Base-by-base conservation (phyloP, 2,888 invertebrate genomes). In the Prosopocoilus inquinatus region DNA sequence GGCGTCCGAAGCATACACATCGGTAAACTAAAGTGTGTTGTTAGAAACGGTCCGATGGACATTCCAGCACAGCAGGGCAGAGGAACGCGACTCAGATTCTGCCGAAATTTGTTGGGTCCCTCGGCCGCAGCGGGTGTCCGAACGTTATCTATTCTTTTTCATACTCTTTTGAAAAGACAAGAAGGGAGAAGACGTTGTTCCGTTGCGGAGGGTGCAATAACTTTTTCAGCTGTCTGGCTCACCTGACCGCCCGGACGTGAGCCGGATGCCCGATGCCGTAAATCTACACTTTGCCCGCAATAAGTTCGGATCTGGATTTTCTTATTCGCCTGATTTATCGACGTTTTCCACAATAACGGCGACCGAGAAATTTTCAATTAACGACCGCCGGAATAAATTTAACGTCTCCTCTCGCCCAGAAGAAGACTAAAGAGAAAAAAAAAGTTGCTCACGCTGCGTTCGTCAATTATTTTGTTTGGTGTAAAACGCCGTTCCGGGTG, bases 101-200 rank as follows among this genome's bases (percentile, higher is more conserved):
- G 68, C 69, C 62, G 68, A 69, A 69, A 69, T 69, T 68, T 67
- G 67, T 69, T 62, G 69, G 65, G 60, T 61, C 64, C 62, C 55
- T 59, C 55, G 50, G 50, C 43, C 65, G 9, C 66, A 59, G 63
- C 65, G 60, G 67, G 68, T 58, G 63, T 63, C 58, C 66, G 57
- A 66, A 65, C 64, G 63, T 63, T 63, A 64, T 63, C 67, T 64
- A 67, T 65, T 66, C 66, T 65, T 65, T 65, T 62, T 60, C 64
- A 58, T 62, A 60, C 61, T 55, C 58, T 62, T 62, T 63, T 62
- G 61, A 64, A 65, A 66, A 65, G 64, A 65, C 64, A 63, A 59
- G 63, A 64, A 65, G 64, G 67, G 62, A 61, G 64, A 65, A 61
- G 61, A 59, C 62, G 64, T 64, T 65, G 61, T 62, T 63, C 60